Percentiles rank a stretch among this genome's conserved stretches.
phyloP scores from a whole-genome alignment of 2,797 vertebrate genomes.

The Erpetoichthys calabaricus region DNA sequence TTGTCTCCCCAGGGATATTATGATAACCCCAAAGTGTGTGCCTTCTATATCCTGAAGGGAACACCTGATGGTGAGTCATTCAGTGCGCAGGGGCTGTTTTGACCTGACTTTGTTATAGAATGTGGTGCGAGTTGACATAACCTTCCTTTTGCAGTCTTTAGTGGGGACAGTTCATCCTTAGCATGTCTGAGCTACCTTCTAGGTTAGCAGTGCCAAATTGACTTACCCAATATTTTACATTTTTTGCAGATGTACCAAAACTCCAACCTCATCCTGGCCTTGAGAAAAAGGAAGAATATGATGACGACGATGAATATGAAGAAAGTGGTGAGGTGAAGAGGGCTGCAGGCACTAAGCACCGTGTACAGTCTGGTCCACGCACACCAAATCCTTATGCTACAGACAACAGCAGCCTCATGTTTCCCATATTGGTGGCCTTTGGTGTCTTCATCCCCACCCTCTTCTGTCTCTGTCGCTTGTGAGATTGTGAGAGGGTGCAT shows the following conservation, averaged over 20 bases:
- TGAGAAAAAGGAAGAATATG: slow-evolving; percentile 81
- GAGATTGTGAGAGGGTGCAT: slow-evolving; percentile 33
- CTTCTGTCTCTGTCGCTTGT: slow-evolving; percentile 97
- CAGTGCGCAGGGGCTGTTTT: background rate
- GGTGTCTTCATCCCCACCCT: slow-evolving; percentile 98
- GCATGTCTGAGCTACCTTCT: too few relatives aligned
- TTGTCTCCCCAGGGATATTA: slow-evolving; percentile 78
- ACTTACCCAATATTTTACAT: slow-evolving; percentile 15
- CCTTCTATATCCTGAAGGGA: slow-evolving; percentile 89
- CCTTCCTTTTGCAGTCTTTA: too few relatives aligned
- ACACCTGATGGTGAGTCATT: slow-evolving; percentile 73
- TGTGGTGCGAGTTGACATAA: too few relatives aligned
- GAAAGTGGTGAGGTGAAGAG: slow-evolving; percentile 71
- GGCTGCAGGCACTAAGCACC: slow-evolving; percentile 65
- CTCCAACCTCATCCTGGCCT: slow-evolving; percentile 90
- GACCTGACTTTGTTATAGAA: too few relatives aligned
- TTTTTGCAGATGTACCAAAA: slow-evolving; percentile 76
- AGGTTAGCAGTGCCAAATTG: too few relatives aligned
- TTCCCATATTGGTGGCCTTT: slow-evolving; percentile 93
- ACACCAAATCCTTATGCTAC: slow-evolving; percentile 93
- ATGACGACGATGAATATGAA: slow-evolving; percentile 70
- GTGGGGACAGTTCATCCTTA: too few relatives aligned
- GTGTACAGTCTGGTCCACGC: slow-evolving; percentile 86
- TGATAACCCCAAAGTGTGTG: slow-evolving; percentile 96
- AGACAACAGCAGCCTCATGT: slow-evolving; percentile 99